Percentiles rank a stretch among this genome's conserved stretches.
These are phyloP conservation scores for Cetonia aurata DNA, from an alignment of 2,888 invertebrate genomes.

Conservation along the genomic window DNA sequence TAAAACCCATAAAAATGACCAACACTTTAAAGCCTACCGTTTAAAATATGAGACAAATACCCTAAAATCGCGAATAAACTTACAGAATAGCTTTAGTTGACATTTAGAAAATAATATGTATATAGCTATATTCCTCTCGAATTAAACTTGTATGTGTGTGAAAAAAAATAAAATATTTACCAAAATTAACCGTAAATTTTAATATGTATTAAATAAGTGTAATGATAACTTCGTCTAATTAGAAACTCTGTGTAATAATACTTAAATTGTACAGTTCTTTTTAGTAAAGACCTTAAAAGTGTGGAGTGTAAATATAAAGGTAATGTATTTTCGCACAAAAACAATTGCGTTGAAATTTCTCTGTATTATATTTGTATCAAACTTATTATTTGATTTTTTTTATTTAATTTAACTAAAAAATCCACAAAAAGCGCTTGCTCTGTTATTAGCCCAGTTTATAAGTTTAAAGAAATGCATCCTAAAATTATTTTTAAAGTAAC, in stretches of 20 bases:
- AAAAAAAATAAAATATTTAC: background rate
- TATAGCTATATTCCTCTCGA: background rate
- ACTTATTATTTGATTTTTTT: slow-evolving; percentile 24
- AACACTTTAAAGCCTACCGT: slow-evolving; percentile 8
- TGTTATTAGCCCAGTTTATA: slow-evolving; percentile 8
- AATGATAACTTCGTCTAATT: background rate
- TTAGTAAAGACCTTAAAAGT: slow-evolving; percentile 21
- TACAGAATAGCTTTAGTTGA: slow-evolving; percentile 36
- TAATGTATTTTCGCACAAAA: slow-evolving; percentile 29
- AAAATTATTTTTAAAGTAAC: slow-evolving; percentile 25
- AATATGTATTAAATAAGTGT: background rate
- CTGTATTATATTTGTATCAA: slow-evolving; percentile 2
- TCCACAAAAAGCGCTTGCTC: slow-evolving; percentile 14
- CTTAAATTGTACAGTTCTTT: slow-evolving; percentile 24
- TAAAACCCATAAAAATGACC: background rate
- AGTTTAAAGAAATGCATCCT: slow-evolving; percentile 31
- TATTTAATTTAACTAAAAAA: slow-evolving; percentile 26
- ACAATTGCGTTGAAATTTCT: slow-evolving; percentile 12
- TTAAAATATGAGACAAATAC: background rate
- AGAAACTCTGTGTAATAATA: slow-evolving; percentile 1
- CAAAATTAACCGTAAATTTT: slow-evolving; percentile 2
- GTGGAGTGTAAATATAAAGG: slow-evolving; percentile 28
- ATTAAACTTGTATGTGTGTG: slow-evolving; percentile 10
- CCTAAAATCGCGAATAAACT: slow-evolving; percentile 22
- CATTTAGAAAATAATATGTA: slow-evolving; percentile 25